Conservation (phyloP, 1,140 invertebrate genomes). For the Drosophila willistoni region DNA sequence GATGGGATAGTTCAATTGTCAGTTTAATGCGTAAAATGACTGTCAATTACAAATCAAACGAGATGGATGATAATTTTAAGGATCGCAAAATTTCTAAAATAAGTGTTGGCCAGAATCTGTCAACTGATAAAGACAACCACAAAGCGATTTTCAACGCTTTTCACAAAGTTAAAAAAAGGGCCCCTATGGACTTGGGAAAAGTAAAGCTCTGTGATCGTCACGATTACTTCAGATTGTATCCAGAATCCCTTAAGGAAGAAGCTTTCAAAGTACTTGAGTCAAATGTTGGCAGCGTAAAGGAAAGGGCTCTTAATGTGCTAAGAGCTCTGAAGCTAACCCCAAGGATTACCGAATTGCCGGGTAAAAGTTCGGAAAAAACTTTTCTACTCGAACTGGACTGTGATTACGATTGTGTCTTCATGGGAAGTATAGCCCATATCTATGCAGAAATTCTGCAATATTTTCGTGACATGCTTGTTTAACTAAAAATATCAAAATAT, state of each 20-base stretch:
- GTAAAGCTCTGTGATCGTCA: conserved; percentile 64
- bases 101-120: too few relatives aligned
- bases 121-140: too few relatives aligned
- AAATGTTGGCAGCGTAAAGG: neutral
- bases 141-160: conserved; percentile 61
- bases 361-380: conserved; percentile 15
- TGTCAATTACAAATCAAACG: too few relatives aligned
- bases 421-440: conserved; percentile 48
- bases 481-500: too few relatives aligned
- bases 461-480: conserved; percentile 58
- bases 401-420: conserved; percentile 61
- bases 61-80: too few relatives aligned
- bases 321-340: conserved; percentile 51
- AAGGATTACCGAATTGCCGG: conserved; percentile 1
- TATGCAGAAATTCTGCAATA: conserved; percentile 47
- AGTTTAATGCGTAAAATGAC: too few relatives aligned
- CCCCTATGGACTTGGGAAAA: conserved; percentile 24
- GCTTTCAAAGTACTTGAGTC: conserved; percentile 41
- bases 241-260: conserved; percentile 37
- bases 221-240: conserved; percentile 70
- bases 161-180: conserved; percentile 61
- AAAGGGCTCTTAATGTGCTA: conserved; percentile 32
- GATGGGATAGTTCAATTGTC: too few relatives aligned
- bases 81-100: too few relatives aligned
- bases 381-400: conserved; percentile 60